These are phyloP conservation scores for Sebastes oblongus DNA, from an alignment of 2,797 vertebrate genomes.

Conservation along the genomic window DNA sequence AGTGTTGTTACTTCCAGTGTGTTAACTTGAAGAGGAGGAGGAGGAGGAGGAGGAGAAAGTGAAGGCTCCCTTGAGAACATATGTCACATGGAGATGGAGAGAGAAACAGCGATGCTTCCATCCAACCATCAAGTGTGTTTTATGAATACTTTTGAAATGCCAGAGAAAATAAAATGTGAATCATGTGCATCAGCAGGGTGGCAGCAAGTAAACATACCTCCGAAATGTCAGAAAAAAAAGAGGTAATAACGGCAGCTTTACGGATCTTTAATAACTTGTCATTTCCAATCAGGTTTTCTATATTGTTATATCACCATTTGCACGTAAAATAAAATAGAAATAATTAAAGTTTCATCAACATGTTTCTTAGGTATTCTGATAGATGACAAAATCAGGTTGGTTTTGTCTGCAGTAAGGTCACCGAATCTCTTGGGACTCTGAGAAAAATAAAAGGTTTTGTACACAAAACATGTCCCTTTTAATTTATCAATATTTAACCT, in stretches of 20 bases:
- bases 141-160: not conserved
- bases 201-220: not conserved
- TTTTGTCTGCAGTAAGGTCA: too few species aligned
- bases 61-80: conserved; percentile 28
- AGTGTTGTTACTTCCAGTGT: conserved; percentile 42
- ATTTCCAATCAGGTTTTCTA: not conserved
- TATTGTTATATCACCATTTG: not conserved
- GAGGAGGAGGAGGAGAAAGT: not conserved
- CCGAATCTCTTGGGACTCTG: too few species aligned
- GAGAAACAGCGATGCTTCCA: not conserved
- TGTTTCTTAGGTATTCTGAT: too few species aligned
- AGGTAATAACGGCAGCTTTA: not conserved
- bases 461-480: too few species aligned
- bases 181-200: not conserved
- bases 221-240: not conserved
- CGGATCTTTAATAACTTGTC: not conserved
- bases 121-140: not conserved
- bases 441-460: too few species aligned
- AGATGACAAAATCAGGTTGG: too few species aligned
- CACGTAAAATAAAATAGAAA: not conserved
- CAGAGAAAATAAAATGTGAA: not conserved
- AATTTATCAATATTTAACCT: too few species aligned
- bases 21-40: conserved; percentile 21
- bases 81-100: not conserved
- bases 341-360: too few species aligned